Evolutionary conservation across 2,113 vertebrate genomes (phyloP).

Genomic region (Amblyornis subalaris): DNA sequence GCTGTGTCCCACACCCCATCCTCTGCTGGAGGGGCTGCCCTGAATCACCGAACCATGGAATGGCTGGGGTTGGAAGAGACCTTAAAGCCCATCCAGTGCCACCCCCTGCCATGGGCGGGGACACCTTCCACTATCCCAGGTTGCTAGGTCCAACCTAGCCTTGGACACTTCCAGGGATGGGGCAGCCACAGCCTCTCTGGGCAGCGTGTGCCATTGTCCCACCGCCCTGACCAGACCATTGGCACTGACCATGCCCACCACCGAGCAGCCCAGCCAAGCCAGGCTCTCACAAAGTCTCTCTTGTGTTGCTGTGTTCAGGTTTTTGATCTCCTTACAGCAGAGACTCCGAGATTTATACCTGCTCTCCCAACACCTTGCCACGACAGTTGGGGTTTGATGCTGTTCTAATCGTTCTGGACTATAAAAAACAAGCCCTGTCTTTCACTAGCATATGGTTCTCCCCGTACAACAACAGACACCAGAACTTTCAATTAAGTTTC

Average conservation of each 20-base stretch:
- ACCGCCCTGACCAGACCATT: no score
- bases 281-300: not conserved
- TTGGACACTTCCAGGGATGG: not conserved
- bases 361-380: not conserved
- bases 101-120: not conserved
- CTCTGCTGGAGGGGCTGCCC: not conserved
- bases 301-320: not conserved
- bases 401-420: slow-evolving; percentile 18
- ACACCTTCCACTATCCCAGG: not conserved
- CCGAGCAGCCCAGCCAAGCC: not conserved
- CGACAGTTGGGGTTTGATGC: slow-evolving; percentile 25
- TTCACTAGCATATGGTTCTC: slow-evolving; percentile 54
- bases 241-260: not conserved
- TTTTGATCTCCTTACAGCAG: not conserved
- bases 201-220: not conserved
- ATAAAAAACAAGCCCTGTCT: slow-evolving; percentile 54
- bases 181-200: not conserved
- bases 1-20: not conserved
- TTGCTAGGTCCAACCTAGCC: not conserved
- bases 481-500: slow-evolving; percentile 68
- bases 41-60: not conserved
- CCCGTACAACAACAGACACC: slow-evolving; percentile 43
- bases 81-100: not conserved
- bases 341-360: not conserved
- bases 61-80: not conserved